Base-by-base conservation (phyloP, 1,140 invertebrate genomes). In the Galleria mellonella region DNA sequence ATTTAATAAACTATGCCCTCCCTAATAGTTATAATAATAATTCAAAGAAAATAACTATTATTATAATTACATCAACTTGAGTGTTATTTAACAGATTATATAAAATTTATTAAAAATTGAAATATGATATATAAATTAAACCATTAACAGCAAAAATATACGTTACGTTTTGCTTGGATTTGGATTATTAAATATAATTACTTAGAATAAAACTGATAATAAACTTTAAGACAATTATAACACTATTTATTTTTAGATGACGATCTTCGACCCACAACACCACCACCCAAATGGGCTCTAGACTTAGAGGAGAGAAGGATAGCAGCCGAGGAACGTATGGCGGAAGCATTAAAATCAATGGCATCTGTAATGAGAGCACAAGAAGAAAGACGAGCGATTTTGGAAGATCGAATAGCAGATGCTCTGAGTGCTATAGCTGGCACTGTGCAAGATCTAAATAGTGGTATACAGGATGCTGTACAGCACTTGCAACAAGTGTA, bases 211-310 rank as follows among this genome's bases (percentile, higher is more conserved):
- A 7, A 12, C 9, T 10, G 12, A 11, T 9, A 37, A 2, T 17
- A 2, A 17, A n/a, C 6, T 3, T 15, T 0, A 8, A 14, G 8
- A 15, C 1, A 1, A 35, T 15, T 1, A 1, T 12, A 9, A 17
- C 14, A 17, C 14, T 31, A 37, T 23, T 11, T 7, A 4, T 62
- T 55, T 46, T 43, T 61, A 72, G 66, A 68, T 62, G 58, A 62
- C 6, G 43, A 56, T 17, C 8, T 30, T 6, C 29, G 46, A 31
- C 11, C 47, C 15, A 39, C 36, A 2, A 65, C 74, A 29, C 74
- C 70, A 29, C 77, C 77, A 14, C 79, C 79, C 11, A 68, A 70
- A 57, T 82, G 81, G 81, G 81, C 74, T 3, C 46, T 84, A 45
- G 66, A 78, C 6, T 47, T 84, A 29, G 81, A 84, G 61, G 72